A percentile compares a stretch with the other conserved stretches of the same genome.
Evolutionary conservation across 2,888 invertebrate genomes (phyloP).

Genomic region (Incurvaria masculella): DNA sequence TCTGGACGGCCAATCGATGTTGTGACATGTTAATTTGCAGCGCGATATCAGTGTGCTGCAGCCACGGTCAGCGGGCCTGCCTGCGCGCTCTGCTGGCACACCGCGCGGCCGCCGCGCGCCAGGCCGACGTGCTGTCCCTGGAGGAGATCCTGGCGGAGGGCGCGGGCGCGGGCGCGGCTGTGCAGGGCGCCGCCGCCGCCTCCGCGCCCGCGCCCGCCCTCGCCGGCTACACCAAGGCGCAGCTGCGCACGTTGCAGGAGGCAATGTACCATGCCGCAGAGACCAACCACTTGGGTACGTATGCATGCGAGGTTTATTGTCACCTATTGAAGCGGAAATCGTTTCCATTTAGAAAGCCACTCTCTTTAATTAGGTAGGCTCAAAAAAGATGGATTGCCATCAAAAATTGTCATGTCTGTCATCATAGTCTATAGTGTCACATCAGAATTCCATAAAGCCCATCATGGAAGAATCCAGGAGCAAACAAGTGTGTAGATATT

Average conservation of each 20-base stretch:
- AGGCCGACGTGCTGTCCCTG: constrained; percentile 74
- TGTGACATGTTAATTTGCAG: constrained; percentile 35
- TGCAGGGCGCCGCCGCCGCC: too few species aligned
- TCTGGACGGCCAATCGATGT: too few species aligned
- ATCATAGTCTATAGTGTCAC: too few species aligned
- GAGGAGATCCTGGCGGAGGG: constrained; percentile 92
- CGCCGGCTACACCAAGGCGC: constrained; percentile 68
- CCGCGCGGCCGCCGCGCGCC: constrained; percentile 62
- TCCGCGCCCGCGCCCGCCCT: constrained; percentile 26
- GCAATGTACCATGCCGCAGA: constrained; percentile 95
- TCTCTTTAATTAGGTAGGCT: too few species aligned
- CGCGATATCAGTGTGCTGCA: constrained; percentile 86
- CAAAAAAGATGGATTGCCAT: too few species aligned
- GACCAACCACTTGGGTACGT: constrained; percentile 80
- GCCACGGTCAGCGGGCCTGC: constrained; percentile 79
- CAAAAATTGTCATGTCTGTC: too few species aligned
- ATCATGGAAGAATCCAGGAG: too few species aligned
- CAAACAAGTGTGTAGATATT: too few species aligned
- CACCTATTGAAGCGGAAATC: too few species aligned
- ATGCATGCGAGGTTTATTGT: too few species aligned
- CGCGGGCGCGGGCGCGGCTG: constrained; percentile 32
- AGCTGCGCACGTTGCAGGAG: constrained; percentile 83
- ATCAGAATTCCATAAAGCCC: too few species aligned
- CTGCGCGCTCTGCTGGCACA: constrained; percentile 76
- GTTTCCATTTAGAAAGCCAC: too few species aligned